phyloP scores from a whole-genome alignment of 2,797 vertebrate species.

The Rhodeus uyekii region DNA sequence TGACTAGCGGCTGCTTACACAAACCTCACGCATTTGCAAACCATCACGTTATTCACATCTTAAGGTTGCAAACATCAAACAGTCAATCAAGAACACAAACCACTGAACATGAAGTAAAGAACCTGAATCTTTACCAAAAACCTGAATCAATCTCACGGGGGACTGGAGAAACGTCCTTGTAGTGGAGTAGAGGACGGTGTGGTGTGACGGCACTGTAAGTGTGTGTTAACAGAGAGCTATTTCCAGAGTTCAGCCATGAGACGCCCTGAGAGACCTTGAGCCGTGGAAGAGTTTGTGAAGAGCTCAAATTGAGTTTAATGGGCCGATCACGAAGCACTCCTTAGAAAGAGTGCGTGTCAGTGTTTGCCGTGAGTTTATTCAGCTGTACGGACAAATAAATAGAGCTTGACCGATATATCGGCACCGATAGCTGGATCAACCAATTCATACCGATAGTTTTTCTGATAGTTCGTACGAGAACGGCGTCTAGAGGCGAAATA shows the following conservation, averaged over 20 bases:
- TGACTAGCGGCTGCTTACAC: neutral
- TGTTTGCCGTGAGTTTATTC: neutral
- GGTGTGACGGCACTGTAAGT: neutral
- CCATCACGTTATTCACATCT: neutral
- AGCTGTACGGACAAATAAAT: too few species aligned
- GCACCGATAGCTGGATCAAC: too few species aligned
- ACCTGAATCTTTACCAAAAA: too few species aligned
- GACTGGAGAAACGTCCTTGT: neutral
- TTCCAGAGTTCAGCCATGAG: conserved; percentile 3
- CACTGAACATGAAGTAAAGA: neutral
- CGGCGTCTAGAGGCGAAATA: too few species aligned
- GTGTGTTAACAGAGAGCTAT: neutral
- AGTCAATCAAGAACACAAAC: neutral
- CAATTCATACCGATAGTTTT: too few species aligned
- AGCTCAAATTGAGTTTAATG: neutral
- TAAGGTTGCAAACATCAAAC: neutral
- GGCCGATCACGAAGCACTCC: neutral
- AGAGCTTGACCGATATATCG: too few species aligned
- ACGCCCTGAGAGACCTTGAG: too few species aligned
- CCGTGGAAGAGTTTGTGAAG: neutral
- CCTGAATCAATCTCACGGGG: neutral
- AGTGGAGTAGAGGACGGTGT: conserved; percentile 3
- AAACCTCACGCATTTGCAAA: neutral
- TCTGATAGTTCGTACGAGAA: too few species aligned
- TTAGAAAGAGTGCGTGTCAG: neutral